Conservation (phyloP, 2,113 vertebrate species). For the Hydropotes inermis region DNA sequence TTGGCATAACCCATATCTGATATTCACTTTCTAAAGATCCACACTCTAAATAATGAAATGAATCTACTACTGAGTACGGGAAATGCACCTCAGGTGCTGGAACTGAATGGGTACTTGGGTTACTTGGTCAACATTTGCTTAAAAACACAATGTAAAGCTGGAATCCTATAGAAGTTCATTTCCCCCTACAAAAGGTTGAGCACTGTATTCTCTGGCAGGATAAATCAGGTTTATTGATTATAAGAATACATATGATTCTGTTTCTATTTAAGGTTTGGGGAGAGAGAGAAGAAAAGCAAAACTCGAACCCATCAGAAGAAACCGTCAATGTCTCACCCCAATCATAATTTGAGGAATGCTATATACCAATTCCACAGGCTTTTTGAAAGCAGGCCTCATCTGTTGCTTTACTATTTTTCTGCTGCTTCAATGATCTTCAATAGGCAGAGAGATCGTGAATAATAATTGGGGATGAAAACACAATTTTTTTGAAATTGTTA, state of each 20-base stretch:
- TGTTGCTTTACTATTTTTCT: neutral
- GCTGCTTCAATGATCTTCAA: neutral
- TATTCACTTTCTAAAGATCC: neutral
- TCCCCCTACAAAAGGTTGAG: neutral
- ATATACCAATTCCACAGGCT: neutral
- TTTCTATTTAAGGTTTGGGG: neutral
- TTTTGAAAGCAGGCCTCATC: neutral
- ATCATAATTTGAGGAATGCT: neutral
- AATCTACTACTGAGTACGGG: neutral
- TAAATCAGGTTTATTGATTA: neutral
- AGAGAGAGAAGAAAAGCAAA: neutral
- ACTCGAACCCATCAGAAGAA: neutral
- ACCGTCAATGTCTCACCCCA: neutral
- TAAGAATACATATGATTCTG: neutral
- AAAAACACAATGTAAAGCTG: neutral
- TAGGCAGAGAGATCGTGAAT: neutral
- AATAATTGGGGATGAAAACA: neutral
- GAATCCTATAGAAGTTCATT: neutral
- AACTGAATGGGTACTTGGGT: neutral
- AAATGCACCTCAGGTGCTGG: neutral
- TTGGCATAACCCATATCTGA: neutral
- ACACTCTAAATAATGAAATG: neutral
- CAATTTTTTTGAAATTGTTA: neutral
- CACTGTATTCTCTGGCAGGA: neutral
- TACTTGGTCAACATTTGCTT: neutral